Evolutionary conservation across 2,797 vertebrate genomes (phyloP).

Genomic region (Synanceia verrucosa): DNA sequence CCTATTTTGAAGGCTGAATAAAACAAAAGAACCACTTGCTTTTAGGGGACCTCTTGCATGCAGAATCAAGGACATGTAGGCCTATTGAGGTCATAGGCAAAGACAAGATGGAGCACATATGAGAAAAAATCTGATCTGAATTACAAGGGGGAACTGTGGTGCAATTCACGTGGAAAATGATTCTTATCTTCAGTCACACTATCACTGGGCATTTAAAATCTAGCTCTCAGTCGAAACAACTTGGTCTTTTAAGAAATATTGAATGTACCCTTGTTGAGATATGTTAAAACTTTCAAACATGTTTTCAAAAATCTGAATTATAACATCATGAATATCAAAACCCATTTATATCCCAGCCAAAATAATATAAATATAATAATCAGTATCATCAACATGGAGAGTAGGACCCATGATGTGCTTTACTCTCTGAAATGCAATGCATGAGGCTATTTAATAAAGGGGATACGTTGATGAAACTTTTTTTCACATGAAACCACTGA

Average conservation of each 20-base stretch:
- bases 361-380: slow-evolving; percentile 1
- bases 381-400: slow-evolving; percentile 6
- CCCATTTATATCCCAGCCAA: background rate
- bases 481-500: slow-evolving; percentile 1
- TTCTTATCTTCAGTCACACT: background rate
- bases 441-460: background rate
- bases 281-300: background rate
- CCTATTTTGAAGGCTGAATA: slow-evolving; percentile 63
- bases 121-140: background rate
- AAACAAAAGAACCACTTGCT: slow-evolving; percentile 54
- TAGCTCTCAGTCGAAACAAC: background rate
- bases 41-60: slow-evolving; percentile 27
- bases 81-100: slow-evolving; percentile 21
- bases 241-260: background rate
- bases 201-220: background rate
- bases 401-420: slow-evolving; percentile 12
- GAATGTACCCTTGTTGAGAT: background rate
- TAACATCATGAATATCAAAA: background rate
- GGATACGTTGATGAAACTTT: slow-evolving; percentile 2
- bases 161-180: background rate
- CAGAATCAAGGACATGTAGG: slow-evolving; percentile 48
- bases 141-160: background rate
- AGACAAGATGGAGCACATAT: slow-evolving; percentile 15
- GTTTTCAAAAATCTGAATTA: background rate
- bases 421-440: background rate